Conservation (phyloP, 2,888 invertebrate genomes). For the Pristionchus entomophagus region DNA sequence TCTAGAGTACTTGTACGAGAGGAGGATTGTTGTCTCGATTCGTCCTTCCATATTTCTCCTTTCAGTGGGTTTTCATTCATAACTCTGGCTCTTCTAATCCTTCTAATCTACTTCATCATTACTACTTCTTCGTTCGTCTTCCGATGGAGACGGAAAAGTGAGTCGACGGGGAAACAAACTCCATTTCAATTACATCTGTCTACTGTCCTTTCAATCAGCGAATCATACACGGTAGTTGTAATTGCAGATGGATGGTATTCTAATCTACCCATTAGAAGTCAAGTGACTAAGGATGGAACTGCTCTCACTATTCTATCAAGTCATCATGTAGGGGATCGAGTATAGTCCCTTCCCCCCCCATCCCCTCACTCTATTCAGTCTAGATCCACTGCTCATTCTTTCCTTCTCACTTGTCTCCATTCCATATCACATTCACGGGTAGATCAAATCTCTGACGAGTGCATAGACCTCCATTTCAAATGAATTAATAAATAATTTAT, state of each 20-base stretch:
- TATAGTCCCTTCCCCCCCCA: neutral
- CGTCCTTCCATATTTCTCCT: neutral
- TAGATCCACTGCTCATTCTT: no score
- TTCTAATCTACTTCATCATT: constrained; percentile 32
- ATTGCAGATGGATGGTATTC: constrained; percentile 24
- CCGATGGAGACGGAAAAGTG: constrained; percentile 6
- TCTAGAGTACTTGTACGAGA: no score
- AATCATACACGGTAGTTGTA: neutral
- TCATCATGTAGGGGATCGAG: neutral
- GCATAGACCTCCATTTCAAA: constrained; percentile 22
- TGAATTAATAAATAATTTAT: neutral
- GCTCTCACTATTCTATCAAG: constrained; percentile 22
- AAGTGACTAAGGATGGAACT: constrained; percentile 37
- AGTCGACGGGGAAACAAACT: no score
- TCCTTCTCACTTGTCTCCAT: neutral
- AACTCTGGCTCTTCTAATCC: constrained; percentile 34
- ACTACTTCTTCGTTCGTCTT: constrained; percentile 18
- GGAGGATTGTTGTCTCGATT: neutral
- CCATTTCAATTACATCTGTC: neutral
- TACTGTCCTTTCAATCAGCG: neutral
- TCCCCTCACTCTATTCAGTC: no score
- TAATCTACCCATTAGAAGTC: neutral
- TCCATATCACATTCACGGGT: neutral
- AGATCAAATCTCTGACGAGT: constrained; percentile 31
- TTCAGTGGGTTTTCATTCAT: constrained; percentile 40